A percentile compares a stretch with the other conserved stretches of the same genome.
These are phyloP conservation scores for Ectemnius continuus DNA, from an alignment of 2,888 invertebrate species.

Conservation along the genomic window DNA sequence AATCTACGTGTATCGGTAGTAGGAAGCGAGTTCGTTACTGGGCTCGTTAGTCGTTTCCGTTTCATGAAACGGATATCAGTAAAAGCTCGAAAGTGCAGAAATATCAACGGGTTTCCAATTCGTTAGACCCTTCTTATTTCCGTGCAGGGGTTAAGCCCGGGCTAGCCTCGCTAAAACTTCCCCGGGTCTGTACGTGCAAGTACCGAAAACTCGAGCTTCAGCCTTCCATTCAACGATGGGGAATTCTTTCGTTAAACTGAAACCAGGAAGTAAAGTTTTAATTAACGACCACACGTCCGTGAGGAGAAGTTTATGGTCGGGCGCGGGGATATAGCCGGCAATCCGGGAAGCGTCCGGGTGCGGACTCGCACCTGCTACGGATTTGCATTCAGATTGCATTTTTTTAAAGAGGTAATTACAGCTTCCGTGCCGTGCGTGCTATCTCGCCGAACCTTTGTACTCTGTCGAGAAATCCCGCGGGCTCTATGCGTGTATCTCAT, in stretches of 20 bases:
- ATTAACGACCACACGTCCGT: conserved; percentile 73
- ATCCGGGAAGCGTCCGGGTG: conserved; percentile 66
- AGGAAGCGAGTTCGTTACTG: conserved; percentile 5
- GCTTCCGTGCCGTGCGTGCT: conserved; percentile 30
- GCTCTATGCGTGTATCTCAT: conserved; percentile 34
- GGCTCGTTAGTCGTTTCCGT: conserved; percentile 6
- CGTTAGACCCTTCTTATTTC: conserved; percentile 13
- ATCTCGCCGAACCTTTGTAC: conserved; percentile 3
- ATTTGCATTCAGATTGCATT: conserved; percentile 76
- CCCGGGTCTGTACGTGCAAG: conserved; percentile 29
- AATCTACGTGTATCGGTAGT: not conserved
- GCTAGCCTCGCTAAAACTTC: conserved; percentile 37
- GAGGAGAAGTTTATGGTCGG: conserved; percentile 60
- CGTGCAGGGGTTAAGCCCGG: conserved; percentile 14
- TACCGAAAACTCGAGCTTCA: not conserved
- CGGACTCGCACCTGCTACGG: conserved; percentile 71
- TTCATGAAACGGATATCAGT: not conserved
- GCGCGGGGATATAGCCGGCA: conserved; percentile 57
- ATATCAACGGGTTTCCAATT: not conserved
- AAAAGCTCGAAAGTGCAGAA: conserved; percentile 16
- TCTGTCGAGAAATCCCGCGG: conserved; percentile 25
- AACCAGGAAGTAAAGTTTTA: conserved; percentile 72
- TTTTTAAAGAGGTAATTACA: conserved; percentile 70
- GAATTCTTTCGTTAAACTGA: conserved; percentile 68
- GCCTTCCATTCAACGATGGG: conserved; percentile 37